Conservation (phyloP, 2,113 vertebrate species). For the Coptodon rendalli region DNA sequence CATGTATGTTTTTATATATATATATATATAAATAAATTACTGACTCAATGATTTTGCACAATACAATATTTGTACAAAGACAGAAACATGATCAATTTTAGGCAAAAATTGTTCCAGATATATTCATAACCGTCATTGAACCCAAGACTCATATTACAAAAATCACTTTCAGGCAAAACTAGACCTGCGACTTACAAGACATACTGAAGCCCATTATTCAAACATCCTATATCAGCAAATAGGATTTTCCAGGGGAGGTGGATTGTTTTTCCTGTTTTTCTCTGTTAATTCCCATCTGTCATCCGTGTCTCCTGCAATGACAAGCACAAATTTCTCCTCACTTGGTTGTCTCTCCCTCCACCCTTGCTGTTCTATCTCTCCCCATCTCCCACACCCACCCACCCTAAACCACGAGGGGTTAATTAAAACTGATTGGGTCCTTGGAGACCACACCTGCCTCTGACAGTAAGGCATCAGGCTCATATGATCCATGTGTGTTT, state of each 20-base stretch:
- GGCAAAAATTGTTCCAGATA: not conserved
- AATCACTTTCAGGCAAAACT: not conserved
- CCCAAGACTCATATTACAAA: not conserved
- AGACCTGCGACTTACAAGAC: not conserved
- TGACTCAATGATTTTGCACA: not conserved
- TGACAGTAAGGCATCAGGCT: slow-evolving; percentile 66
- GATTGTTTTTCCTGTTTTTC: not conserved
- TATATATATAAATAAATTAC: not conserved
- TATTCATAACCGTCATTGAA: not conserved
- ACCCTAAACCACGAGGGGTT: slow-evolving; percentile 69
- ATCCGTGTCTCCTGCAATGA: not conserved
- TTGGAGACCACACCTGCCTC: slow-evolving; percentile 71
- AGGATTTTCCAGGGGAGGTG: not conserved
- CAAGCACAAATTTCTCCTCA: slow-evolving; percentile 15
- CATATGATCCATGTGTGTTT: slow-evolving; percentile 18
- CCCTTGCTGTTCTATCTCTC: not conserved
- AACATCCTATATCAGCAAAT: not conserved
- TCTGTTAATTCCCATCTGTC: not conserved
- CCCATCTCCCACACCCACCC: not conserved
- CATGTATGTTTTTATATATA: not conserved
- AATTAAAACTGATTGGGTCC: slow-evolving; percentile 80
- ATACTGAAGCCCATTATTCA: not conserved
- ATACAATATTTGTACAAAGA: not conserved
- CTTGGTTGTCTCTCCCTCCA: not conserved
- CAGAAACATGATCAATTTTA: not conserved